phyloP scores from a whole-genome alignment of 2,888 invertebrate species.

The Meta bourneti region DNA sequence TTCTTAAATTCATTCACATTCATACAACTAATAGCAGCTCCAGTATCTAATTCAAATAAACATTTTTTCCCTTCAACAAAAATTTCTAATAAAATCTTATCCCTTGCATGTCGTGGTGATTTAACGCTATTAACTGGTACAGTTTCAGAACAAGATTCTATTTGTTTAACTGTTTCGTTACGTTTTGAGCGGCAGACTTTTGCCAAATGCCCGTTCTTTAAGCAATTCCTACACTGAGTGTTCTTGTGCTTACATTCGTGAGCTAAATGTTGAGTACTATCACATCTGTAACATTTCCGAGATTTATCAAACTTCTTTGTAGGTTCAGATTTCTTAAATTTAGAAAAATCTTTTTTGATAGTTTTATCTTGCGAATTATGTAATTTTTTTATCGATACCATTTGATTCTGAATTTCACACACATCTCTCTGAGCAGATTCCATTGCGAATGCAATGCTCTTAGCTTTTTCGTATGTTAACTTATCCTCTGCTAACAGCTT shows the following conservation, averaged over 20 bases:
- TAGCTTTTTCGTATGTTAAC: slow-evolving; percentile 64
- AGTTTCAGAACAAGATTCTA: slow-evolving; percentile 61
- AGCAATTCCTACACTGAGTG: slow-evolving; percentile 65
- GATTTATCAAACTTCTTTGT: slow-evolving; percentile 58
- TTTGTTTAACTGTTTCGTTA: slow-evolving; percentile 64
- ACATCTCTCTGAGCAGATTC: slow-evolving; percentile 33
- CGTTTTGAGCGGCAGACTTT: slow-evolving; percentile 63
- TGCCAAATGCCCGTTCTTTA: slow-evolving; percentile 65
- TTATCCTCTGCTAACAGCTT: slow-evolving; percentile 66
- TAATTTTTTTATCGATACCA: slow-evolving; percentile 36
- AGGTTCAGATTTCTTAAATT: slow-evolving; percentile 30
- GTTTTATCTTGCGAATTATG: slow-evolving; percentile 37
- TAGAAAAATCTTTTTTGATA: slow-evolving; percentile 35
- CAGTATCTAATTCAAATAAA: slow-evolving; percentile 59
- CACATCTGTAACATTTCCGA: slow-evolving; percentile 63
- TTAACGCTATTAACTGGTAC: slow-evolving; percentile 63
- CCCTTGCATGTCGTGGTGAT: slow-evolving; percentile 64
- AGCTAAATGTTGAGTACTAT: slow-evolving; percentile 64
- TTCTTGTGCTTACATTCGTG: slow-evolving; percentile 64
- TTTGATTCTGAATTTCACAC: slow-evolving; percentile 39
- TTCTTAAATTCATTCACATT: slow-evolving; percentile 57
- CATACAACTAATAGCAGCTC: slow-evolving; percentile 64
- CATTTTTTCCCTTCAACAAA: slow-evolving; percentile 63
- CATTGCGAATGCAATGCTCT: slow-evolving; percentile 52
- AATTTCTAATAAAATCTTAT: slow-evolving; percentile 63